Conservation (phyloP, 2,113 vertebrate species). For the Ciconia maguari region DNA sequence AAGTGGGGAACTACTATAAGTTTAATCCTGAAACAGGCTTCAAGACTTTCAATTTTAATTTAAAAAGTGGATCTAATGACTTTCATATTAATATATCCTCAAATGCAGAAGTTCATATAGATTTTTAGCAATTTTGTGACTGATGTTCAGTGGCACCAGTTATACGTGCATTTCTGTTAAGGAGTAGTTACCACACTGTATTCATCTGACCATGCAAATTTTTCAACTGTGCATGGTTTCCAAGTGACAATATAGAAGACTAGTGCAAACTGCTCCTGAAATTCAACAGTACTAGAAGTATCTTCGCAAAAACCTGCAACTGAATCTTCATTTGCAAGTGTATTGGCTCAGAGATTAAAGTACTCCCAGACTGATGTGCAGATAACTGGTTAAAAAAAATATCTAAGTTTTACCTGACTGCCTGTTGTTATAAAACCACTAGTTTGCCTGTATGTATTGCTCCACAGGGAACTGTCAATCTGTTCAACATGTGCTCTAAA, state of each 20-base stretch:
- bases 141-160: conserved; percentile 58
- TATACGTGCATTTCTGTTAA: neutral
- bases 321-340: neutral
- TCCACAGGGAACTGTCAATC: conserved; percentile 66
- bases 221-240: neutral
- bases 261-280: neutral
- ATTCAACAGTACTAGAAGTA: neutral
- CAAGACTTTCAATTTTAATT: conserved; percentile 37
- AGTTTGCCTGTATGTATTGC: conserved; percentile 66
- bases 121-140: neutral
- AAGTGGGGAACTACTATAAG: conserved; percentile 2
- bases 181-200: neutral
- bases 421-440: conserved; percentile 71
- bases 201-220: neutral
- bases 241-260: neutral
- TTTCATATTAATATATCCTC: conserved; percentile 55
- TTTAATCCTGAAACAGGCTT: conserved; percentile 41
- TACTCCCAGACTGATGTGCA: neutral
- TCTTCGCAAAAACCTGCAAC: neutral
- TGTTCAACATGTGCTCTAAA: conserved; percentile 71
- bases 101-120: conserved; percentile 46
- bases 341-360: neutral
- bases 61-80: neutral
- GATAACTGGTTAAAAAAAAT: conserved; percentile 70
- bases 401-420: conserved; percentile 20